Base-by-base conservation (phyloP, 1,140 invertebrate species). In the Brachionus rotundiformis region DNA sequence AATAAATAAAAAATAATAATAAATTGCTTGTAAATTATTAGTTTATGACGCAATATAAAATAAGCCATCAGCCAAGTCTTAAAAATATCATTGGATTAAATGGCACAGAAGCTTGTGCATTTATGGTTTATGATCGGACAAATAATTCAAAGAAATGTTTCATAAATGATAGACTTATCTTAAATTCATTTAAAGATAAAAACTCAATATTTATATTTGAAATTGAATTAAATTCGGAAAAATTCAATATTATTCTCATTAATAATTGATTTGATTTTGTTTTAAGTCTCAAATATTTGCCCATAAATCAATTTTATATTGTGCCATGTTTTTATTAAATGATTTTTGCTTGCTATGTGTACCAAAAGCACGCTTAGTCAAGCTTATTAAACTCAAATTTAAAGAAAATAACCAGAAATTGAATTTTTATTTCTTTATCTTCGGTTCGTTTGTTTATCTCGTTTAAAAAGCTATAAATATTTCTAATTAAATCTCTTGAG, bases 371-470 rank as follows among this genome's bases (percentile, higher is more conserved):
- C 63, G 63, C 33, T 68, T 68, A 68, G 31, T 68, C 63, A 68
- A 68, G 63, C 63, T 68, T 68, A 68, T 68, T 68, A 68, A 68
- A 36, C 33, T 68, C 16, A 68, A 68, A 68, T 68, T 68, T 36
- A 33, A 68, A 68, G 63, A 68, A 68, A 68, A 33, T 33, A 68
- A 68, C 63, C 63, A 68, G 63, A 68, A 68, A 68, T 68, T 63
- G 25, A 63, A 63, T 19, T 36, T 68, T 68, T 68, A 68, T 36
- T 68, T 68, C 33, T 33, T 68, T 36, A 36, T 68, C 25, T 63
- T 63, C 63, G 63, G 63, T 36, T 68, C 63, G 63, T 68, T 68
- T 68, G 33, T 19, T 68, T 68, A 36, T 68, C 47, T 54, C 0
- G 47, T 54, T 54, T 54, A 54, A 54, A 19, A 54, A 54, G 47